Conservation (phyloP, 2,113 vertebrate species). For the Erpornis zantholeuca region DNA sequence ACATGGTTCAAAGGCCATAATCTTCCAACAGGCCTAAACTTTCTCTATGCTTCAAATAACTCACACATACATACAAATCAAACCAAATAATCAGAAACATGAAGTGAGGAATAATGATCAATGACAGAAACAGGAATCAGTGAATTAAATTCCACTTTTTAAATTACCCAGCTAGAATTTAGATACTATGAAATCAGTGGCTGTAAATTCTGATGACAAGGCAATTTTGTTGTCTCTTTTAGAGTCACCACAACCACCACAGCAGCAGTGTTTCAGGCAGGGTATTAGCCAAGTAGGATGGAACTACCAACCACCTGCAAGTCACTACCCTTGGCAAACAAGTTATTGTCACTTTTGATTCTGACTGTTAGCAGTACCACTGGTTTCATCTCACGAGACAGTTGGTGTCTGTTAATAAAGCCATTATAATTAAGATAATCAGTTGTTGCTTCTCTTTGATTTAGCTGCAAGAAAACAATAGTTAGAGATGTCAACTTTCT, state of each 20-base stretch:
- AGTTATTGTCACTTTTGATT: constrained; percentile 28
- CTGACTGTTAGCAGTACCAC: neutral
- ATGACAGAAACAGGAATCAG: neutral
- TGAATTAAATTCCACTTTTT: neutral
- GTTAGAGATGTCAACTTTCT: neutral
- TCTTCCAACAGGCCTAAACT: neutral
- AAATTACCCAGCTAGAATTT: neutral
- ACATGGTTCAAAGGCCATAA: neutral
- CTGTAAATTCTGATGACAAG: neutral
- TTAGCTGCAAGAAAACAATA: neutral
- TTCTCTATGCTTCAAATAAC: neutral
- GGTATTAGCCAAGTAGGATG: neutral
- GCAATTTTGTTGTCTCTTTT: neutral
- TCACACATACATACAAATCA: neutral
- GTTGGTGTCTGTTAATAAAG: neutral
- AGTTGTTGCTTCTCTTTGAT: neutral
- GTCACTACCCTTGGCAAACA: neutral
- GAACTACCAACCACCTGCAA: neutral
- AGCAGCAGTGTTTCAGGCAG: neutral
- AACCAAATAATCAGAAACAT: neutral
- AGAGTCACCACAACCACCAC: neutral
- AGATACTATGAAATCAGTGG: neutral
- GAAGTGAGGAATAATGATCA: neutral
- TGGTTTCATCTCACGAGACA: neutral
- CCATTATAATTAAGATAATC: neutral